Evolutionary conservation across 2,113 vertebrate species (phyloP), one percentile per base, ranked within the genome.

Genomic region (Rhea americana): DNA sequence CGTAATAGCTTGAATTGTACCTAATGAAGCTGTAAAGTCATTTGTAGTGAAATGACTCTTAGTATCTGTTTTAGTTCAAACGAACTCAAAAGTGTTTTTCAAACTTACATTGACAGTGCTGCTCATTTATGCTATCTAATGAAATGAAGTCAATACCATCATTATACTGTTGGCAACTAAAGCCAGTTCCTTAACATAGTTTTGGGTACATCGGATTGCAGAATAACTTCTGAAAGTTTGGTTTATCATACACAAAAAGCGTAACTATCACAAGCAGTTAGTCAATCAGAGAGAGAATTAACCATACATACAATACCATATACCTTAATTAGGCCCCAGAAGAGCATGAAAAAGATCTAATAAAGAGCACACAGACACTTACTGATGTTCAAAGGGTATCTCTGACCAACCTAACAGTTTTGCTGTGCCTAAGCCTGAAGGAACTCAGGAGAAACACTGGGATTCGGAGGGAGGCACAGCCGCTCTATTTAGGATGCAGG

Each of bases 401-500:
- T 53, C 19, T 32, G 41, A 16, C 30, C 22, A 8, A 12, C 14
- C 26, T 32, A 41, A 56, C 13, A 17, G 35, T 24, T n/a, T 61
- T n/a, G 30, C 62, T 51, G 17, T 37, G 10, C 15, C 8, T 30
- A 41, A 61, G 7, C n/a, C 77, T 80, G 48, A 45, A 65, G 68
- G 68, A 55, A 7, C n/a, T 61, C 17, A 35, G 22, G 30, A 16
- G 30, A 63, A 71, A 50, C 22, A 3, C 7, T 30, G 21, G 41
- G 32, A 24, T 26, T 39, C 1, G 22, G 2, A 43, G 9, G 2
- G 21, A 25, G 45, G 39, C 30, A 63, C 6, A 63, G 32, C 8
- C 72, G 17, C n/a, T 68, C 18, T 13, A 3, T 11, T 58, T 21
- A 3, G 22, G 41, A 13, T 0, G 0, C 3, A 9, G 2, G 8